phyloP scores from a whole-genome alignment of 1,140 invertebrate genomes.

The Melanaphis sacchari region DNA sequence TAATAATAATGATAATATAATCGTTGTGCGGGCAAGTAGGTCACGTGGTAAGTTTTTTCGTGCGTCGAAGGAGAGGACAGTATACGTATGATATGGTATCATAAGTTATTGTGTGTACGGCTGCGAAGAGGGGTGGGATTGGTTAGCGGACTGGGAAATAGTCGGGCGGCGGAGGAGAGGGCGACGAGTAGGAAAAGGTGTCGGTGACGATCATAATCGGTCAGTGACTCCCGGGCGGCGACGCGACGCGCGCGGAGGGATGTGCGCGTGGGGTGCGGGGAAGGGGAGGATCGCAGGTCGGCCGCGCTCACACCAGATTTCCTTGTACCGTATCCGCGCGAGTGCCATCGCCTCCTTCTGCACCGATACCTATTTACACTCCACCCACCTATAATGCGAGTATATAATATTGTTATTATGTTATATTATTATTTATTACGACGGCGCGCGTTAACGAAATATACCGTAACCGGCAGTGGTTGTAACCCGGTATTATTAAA shows the following conservation, averaged over 20 bases:
- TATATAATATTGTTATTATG: not conserved
- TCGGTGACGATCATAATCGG: conserved; percentile 33
- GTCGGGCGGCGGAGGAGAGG: too few relatives aligned
- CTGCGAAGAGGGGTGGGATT: not conserved
- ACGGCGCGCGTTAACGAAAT: not conserved
- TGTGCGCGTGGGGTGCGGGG: not conserved
- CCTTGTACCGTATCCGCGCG: conserved; percentile 39
- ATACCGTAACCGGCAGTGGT: conserved; percentile 19
- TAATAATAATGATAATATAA: not conserved
- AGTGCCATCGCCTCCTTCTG: not conserved
- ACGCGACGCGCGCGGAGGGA: not conserved
- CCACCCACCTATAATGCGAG: not conserved
- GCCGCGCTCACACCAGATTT: conserved; percentile 8
- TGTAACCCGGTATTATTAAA: not conserved
- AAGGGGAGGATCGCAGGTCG: not conserved
- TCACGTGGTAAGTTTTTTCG: not conserved
- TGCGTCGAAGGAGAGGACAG: not conserved
- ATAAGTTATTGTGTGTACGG: not conserved
- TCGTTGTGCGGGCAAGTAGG: conserved; percentile 32
- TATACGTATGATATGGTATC: not conserved
- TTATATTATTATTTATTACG: too few relatives aligned
- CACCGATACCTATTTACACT: not conserved
- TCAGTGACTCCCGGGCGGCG: conserved; percentile 32
- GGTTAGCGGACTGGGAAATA: not conserved
- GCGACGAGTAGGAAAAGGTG: not conserved